Evolutionary conservation across 2,113 vertebrate genomes (phyloP).

Genomic region (Cebidichthys violaceus): DNA sequence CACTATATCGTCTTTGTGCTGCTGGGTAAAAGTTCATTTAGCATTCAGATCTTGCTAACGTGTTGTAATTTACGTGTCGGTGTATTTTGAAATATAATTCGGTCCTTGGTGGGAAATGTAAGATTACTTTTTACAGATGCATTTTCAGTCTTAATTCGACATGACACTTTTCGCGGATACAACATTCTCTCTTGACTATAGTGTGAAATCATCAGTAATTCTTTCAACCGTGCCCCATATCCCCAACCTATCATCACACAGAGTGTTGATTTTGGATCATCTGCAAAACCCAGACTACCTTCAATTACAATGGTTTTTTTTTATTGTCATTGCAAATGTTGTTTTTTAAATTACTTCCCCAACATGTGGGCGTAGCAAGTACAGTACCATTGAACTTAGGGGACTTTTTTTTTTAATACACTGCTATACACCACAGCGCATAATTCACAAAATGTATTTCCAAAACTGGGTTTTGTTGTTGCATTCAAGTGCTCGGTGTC

Average conservation of each 20-base stretch:
- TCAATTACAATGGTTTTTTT: neutral
- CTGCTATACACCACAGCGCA: neutral
- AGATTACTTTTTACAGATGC: neutral
- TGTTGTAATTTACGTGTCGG: neutral
- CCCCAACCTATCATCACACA: neutral
- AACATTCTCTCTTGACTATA: neutral
- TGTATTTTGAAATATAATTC: neutral
- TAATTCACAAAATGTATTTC: conserved; percentile 17
- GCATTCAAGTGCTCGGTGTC: conserved; percentile 29
- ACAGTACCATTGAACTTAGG: neutral
- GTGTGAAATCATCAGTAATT: conserved; percentile 1
- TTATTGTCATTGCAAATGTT: neutral
- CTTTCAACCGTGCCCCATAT: neutral
- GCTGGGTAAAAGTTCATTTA: neutral
- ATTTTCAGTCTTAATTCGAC: neutral
- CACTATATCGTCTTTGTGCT: neutral
- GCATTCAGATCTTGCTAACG: neutral
- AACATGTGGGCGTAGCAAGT: neutral
- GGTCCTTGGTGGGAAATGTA: neutral
- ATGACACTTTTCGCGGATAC: neutral
- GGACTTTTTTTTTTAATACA: neutral
- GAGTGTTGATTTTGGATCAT: neutral
- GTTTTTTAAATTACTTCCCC: neutral
- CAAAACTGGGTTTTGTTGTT: conserved; percentile 23
- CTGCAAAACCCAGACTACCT: neutral